phyloP scores from a whole-genome alignment of 2,797 vertebrate species.

The Sebastes vulpes region DNA sequence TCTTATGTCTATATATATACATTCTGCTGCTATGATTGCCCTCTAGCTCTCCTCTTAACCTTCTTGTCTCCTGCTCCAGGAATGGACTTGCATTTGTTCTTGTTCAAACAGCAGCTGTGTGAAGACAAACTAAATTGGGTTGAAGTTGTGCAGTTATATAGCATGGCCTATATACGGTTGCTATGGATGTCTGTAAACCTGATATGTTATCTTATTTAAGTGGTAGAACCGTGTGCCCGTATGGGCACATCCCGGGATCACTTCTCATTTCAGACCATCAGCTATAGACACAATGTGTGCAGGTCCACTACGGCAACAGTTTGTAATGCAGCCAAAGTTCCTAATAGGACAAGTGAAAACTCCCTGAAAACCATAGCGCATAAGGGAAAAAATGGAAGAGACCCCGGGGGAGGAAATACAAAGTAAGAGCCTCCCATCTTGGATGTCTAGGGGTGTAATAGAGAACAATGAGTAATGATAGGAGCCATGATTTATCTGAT shows the following conservation, averaged over 20 bases:
- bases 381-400: conserved; percentile 12
- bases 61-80: conserved; percentile 4
- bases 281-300: not conserved
- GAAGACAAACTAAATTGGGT: not conserved
- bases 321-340: not conserved
- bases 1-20: conserved; percentile 20
- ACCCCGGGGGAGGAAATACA: conserved; percentile 25
- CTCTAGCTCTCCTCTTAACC: conserved; percentile 12
- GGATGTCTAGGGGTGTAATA: conserved; percentile 11
- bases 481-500: not conserved
- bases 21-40: conserved; percentile 30
- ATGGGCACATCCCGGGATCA: conserved; percentile 13
- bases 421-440: conserved; percentile 18
- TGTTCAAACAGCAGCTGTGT: conserved; percentile 32
- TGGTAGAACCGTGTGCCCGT: not conserved
- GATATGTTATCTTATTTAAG: not conserved
- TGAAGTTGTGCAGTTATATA: not conserved
- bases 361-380: not conserved
- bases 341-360: not conserved
- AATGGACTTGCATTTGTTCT: conserved; percentile 36
- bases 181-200: not conserved
- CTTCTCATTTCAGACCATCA: conserved; percentile 47
- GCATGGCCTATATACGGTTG: not conserved
- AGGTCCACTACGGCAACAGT: not conserved
- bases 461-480: conserved; percentile 22